Evolutionary conservation across 1,140 invertebrate genomes (phyloP).

Genomic region (Battus philenor): DNA sequence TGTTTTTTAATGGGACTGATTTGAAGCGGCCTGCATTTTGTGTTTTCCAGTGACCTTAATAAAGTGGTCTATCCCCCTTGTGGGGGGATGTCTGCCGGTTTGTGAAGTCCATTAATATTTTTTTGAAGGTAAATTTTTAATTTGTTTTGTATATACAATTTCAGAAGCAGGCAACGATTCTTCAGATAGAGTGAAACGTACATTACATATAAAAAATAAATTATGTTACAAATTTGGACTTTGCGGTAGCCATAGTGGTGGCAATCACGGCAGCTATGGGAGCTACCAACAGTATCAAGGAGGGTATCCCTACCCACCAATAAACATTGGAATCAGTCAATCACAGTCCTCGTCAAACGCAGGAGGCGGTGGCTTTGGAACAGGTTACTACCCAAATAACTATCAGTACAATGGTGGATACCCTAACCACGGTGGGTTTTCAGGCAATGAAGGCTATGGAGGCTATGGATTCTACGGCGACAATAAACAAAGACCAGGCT

Average conservation of each 20-base stretch:
- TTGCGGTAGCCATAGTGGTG: conserved; percentile 24
- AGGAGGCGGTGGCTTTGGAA: conserved; percentile 41
- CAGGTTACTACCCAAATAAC: conserved; percentile 48
- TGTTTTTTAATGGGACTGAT: too few species aligned
- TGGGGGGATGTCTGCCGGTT: too few species aligned
- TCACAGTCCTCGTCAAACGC: conserved; percentile 55
- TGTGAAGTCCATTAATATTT: too few species aligned
- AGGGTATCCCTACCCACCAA: conserved; percentile 40
- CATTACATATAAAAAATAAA: conserved; percentile 7
- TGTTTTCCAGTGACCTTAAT: too few species aligned
- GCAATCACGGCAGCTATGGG: conserved; percentile 23
- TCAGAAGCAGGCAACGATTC: not conserved
- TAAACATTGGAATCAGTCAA: conserved; percentile 64
- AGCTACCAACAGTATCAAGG: conserved; percentile 20
- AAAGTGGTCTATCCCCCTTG: too few species aligned
- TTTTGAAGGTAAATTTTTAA: too few species aligned
- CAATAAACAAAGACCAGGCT: conserved; percentile 30
- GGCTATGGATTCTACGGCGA: conserved; percentile 21
- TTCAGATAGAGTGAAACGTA: not conserved
- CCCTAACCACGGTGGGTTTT: conserved; percentile 23
- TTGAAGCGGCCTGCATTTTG: too few species aligned
- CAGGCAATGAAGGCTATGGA: conserved; percentile 9
- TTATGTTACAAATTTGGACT: conserved; percentile 24
- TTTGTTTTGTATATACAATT: too few species aligned
- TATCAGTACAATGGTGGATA: conserved; percentile 46